Percentiles rank a stretch among this genome's conserved stretches.
These are phyloP conservation scores for Erythrocebus patas DNA, from an alignment of 2,113 vertebrate species.

Conservation along the genomic window DNA sequence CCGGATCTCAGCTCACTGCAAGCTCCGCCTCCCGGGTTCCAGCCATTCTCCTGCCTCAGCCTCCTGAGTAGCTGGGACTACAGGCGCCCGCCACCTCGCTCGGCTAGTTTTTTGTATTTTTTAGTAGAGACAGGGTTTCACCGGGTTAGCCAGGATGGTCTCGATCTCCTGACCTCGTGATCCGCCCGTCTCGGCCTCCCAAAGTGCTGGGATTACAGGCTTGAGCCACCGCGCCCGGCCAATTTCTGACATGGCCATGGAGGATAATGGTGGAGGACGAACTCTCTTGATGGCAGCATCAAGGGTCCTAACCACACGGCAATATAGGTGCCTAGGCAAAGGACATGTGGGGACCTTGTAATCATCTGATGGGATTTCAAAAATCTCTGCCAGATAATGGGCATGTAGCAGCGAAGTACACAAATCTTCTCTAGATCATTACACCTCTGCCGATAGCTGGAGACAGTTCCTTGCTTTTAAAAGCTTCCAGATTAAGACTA, in stretches of 20 bases:
- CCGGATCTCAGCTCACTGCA: too few relatives aligned
- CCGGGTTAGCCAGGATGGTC: too few relatives aligned
- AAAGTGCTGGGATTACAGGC: too few relatives aligned
- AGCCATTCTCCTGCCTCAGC: too few relatives aligned
- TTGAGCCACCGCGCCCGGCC: too few relatives aligned
- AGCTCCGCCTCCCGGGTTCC: too few relatives aligned
- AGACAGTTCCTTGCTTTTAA: neutral
- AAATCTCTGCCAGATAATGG: neutral
- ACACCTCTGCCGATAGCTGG: neutral
- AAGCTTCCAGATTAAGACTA: neutral
- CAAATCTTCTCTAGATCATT: neutral
- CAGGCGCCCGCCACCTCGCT: too few relatives aligned
- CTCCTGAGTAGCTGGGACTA: too few relatives aligned
- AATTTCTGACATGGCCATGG: neutral
- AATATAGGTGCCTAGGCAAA: neutral
- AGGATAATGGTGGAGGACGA: neutral
- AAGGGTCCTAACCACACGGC: neutral
- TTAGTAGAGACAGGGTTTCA: too few relatives aligned
- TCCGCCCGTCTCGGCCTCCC: too few relatives aligned
- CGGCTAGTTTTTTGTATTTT: too few relatives aligned
- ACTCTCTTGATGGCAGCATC: neutral
- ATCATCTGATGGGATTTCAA: neutral
- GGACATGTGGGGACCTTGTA: neutral
- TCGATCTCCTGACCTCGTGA: too few relatives aligned
- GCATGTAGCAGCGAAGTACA: neutral